Conservation (phyloP, 2,888 invertebrate genomes). For the Limnephilus rhombicus region DNA sequence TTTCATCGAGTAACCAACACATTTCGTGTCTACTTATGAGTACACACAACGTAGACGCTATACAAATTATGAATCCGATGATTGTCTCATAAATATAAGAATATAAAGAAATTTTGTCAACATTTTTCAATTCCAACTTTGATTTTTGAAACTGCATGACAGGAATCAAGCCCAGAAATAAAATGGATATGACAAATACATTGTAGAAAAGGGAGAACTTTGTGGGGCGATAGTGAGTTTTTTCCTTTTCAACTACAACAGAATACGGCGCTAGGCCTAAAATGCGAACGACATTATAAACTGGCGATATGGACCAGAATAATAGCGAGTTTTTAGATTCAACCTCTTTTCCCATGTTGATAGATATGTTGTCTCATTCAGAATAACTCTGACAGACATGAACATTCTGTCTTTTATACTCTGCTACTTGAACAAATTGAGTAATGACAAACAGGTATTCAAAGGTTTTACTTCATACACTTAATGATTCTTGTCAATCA, state of each 20-base stretch:
- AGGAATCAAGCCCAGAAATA: not conserved
- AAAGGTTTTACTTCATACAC: not conserved
- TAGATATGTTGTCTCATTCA: not conserved
- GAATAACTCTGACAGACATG: not conserved
- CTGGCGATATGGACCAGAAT: slow-evolving; percentile 26
- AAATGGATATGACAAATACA: not conserved
- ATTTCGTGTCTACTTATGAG: slow-evolving; percentile 36
- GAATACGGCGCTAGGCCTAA: slow-evolving; percentile 20
- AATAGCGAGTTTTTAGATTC: not conserved
- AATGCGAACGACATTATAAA: slow-evolving; percentile 3
- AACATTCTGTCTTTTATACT: not conserved
- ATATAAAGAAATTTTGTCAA: slow-evolving; percentile 50
- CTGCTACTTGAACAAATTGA: not conserved
- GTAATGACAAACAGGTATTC: not conserved
- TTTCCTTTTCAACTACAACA: not conserved
- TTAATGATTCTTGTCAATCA: not conserved
- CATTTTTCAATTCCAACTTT: not conserved
- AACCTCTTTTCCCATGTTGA: not conserved
- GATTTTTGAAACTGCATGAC: slow-evolving; percentile 24
- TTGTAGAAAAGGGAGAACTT: slow-evolving; percentile 2
- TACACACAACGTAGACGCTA: not conserved
- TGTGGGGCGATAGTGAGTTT: not conserved
- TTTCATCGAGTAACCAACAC: slow-evolving; percentile 44
- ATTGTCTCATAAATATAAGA: slow-evolving; percentile 53
- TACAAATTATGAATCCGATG: slow-evolving; percentile 9